Conservation (phyloP, 2,888 invertebrate species). For the Phorcus lineatus region DNA sequence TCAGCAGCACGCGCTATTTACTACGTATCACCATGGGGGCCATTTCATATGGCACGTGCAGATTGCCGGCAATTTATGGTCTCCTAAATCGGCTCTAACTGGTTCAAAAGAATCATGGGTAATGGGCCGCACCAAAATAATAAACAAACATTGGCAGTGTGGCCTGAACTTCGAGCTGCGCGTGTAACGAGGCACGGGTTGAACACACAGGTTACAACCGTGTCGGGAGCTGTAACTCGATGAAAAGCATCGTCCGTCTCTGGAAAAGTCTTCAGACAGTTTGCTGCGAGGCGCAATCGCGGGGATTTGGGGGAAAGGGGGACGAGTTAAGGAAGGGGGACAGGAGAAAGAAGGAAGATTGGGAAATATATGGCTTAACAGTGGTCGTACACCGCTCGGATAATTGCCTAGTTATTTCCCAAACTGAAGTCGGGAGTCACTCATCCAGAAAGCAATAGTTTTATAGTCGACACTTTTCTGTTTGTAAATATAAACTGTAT, state of each 20-base stretch:
- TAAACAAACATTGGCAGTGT: slow-evolving; percentile 8
- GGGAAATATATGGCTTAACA: neutral
- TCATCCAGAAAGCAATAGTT: too few relatives aligned
- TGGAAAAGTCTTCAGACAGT: neutral
- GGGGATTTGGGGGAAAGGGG: too few relatives aligned
- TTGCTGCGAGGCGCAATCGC: too few relatives aligned
- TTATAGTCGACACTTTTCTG: too few relatives aligned
- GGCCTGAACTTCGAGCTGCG: neutral
- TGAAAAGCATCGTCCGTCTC: neutral
- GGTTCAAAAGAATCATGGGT: neutral
- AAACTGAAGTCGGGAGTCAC: too few relatives aligned
- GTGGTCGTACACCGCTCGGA: neutral
- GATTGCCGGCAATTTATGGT: slow-evolving; percentile 13
- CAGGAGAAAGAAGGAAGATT: neutral
- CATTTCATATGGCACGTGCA: slow-evolving; percentile 4
- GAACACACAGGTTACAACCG: neutral
- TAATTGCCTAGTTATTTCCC: neutral
- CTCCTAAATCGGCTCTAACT: neutral
- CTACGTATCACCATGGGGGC: neutral
- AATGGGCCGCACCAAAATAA: slow-evolving; percentile 1
- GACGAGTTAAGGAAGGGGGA: neutral
- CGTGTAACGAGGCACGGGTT: neutral
- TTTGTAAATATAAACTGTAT: too few relatives aligned
- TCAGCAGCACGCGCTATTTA: neutral
- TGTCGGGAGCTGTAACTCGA: neutral